These are phyloP conservation scores for Tyria jacobaeae DNA, from an alignment of 2,888 invertebrate species.

Conservation along the genomic window DNA sequence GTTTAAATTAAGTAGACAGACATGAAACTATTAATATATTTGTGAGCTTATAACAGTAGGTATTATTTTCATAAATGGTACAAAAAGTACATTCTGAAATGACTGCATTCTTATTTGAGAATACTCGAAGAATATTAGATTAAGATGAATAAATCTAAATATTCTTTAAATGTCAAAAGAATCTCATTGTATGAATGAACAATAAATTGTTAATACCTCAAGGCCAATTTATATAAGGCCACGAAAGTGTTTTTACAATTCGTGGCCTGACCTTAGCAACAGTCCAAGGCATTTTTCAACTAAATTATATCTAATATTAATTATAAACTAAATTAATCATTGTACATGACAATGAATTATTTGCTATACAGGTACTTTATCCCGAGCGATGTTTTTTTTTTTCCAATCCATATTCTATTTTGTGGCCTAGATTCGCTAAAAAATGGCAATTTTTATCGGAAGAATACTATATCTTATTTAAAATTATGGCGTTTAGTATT, in stretches of 20 bases:
- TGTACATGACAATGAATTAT: constrained; percentile 31
- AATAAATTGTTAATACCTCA: background rate
- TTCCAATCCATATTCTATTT: background rate
- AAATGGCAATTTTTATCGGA: background rate
- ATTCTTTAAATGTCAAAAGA: no score
- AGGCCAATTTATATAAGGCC: background rate
- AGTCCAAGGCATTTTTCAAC: constrained; percentile 21
- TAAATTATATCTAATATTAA: constrained; percentile 11
- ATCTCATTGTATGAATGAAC: background rate
- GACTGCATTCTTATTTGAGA: background rate
- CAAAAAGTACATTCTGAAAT: background rate
- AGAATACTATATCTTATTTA: background rate
- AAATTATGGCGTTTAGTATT: background rate
- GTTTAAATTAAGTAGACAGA: background rate
- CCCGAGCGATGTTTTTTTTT: constrained; percentile 36
- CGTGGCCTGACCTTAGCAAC: constrained; percentile 7
- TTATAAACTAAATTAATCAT: constrained; percentile 22
- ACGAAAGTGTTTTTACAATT: background rate
- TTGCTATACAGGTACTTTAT: constrained; percentile 46
- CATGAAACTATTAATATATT: background rate
- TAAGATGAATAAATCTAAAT: no score
- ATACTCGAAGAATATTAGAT: background rate
- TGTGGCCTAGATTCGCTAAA: background rate
- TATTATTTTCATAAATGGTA: no score
- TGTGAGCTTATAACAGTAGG: background rate